Percentiles rank a stretch among this genome's conserved stretches.
Conservation (phyloP, 2,797 vertebrate species). For the Meda fulgida region DNA sequence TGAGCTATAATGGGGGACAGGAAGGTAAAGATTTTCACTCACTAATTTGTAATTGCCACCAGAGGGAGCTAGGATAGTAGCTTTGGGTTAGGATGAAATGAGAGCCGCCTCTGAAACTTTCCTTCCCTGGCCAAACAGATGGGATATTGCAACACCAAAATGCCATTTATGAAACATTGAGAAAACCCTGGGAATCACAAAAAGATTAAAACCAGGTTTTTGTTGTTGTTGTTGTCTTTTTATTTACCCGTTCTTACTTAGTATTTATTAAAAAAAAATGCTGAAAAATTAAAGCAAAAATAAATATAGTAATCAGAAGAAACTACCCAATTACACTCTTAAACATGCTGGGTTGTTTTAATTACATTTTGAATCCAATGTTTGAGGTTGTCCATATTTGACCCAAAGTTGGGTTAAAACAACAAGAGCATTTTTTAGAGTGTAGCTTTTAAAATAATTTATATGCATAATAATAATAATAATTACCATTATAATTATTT, state of each 20-base stretch:
- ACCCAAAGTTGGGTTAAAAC: too few species aligned
- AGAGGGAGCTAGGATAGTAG: slow-evolving; percentile 68
- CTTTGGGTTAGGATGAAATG: slow-evolving; percentile 31
- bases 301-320: neutral
- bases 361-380: too few species aligned
- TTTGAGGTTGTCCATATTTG: too few species aligned
- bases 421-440: too few species aligned
- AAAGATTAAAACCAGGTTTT: neutral
- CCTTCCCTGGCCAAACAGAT: neutral
- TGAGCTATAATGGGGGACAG: slow-evolving; percentile 66
- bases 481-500: neutral
- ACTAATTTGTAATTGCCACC: slow-evolving; percentile 64
- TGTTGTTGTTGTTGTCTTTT: neutral
- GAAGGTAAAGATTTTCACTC: slow-evolving; percentile 39
- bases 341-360: too few species aligned
- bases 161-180: neutral
- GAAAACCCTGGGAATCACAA: neutral
- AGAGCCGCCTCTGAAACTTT: slow-evolving; percentile 29
- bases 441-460: neutral
- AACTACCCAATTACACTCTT: too few species aligned
- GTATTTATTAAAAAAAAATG: neutral
- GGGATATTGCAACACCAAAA: slow-evolving; percentile 6
- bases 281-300: neutral
- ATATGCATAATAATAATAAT: neutral
- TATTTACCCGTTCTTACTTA: neutral